Percentiles rank a stretch among this genome's conserved stretches.
These are phyloP conservation scores for Platycheirus rosarum DNA, from an alignment of 2,888 invertebrate species.

Conservation along the genomic window DNA sequence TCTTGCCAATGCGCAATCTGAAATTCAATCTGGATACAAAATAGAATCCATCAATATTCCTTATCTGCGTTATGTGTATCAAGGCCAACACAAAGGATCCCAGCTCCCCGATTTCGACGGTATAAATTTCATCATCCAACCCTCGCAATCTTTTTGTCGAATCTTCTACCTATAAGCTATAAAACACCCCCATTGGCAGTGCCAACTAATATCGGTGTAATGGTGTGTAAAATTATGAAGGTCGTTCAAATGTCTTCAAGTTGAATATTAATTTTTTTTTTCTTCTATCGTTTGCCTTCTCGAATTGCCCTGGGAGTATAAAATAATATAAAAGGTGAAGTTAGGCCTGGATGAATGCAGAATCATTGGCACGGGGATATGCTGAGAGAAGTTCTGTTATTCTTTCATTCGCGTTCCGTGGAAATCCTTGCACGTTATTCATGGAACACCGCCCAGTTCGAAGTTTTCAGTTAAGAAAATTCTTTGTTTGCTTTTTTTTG, in stretches of 20 bases:
- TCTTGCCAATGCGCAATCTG: conserved; percentile 66
- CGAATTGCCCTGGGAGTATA: conserved; percentile 44
- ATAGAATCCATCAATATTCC: conserved; percentile 74
- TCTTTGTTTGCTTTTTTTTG: conserved; percentile 53
- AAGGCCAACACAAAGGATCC: conserved; percentile 55
- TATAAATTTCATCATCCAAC: conserved; percentile 66
- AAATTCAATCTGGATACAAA: conserved; percentile 74
- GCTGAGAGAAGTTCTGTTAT: conserved; percentile 4
- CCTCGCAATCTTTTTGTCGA: conserved; percentile 39
- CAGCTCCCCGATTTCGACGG: conserved; percentile 40
- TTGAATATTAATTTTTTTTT: conserved; percentile 73
- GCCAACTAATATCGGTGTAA: conserved; percentile 72
- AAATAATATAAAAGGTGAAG: conserved; percentile 17
- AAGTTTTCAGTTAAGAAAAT: conserved; percentile 47
- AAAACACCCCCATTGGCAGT: conserved; percentile 26
- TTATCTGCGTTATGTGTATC: conserved; percentile 71
- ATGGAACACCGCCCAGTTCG: conserved; percentile 43
- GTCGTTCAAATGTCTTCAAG: conserved; percentile 73
- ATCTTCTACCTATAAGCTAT: conserved; percentile 19
- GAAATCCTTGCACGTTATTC: conserved; percentile 55
- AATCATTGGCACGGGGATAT: conserved; percentile 60
- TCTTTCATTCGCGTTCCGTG: conserved; percentile 19
- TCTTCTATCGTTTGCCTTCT: conserved; percentile 8
- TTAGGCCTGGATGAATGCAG: conserved; percentile 62
- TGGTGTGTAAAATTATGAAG: conserved; percentile 74